A percentile compares a stretch with the other conserved stretches of the same genome.
Conservation (phyloP, 2,797 vertebrate species). For the Argentina silus region DNA sequence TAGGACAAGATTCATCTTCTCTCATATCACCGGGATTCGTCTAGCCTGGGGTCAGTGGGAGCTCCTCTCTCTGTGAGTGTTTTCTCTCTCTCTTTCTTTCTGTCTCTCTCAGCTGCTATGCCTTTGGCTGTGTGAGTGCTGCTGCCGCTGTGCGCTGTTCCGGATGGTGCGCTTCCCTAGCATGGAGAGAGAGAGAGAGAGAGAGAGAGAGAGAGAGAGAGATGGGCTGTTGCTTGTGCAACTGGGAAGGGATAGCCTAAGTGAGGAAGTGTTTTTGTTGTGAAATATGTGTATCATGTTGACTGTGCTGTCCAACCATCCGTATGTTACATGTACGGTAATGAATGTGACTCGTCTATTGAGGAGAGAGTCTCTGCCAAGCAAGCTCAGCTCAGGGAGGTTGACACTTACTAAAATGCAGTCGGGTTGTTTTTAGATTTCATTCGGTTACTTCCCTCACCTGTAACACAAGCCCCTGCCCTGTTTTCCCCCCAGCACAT, state of each 20-base stretch:
- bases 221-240: not conserved
- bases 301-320: not conserved
- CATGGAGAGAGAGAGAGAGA: not conserved
- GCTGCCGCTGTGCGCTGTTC: not conserved
- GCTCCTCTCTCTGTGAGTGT: constrained; percentile 28
- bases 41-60: constrained; percentile 51
- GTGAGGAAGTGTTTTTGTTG: not conserved
- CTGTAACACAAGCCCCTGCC: constrained; percentile 62
- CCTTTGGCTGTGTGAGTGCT: constrained; percentile 22
- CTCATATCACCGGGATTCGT: constrained; percentile 42
- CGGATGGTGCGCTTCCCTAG: not conserved
- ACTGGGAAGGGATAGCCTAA: not conserved
- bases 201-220: constrained; percentile 9
- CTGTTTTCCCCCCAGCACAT: not conserved
- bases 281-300: not conserved
- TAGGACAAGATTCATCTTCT: constrained; percentile 51
- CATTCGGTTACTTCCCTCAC: constrained; percentile 34
- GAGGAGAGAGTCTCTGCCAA: too few species aligned
- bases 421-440: too few species aligned
- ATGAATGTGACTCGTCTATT: too few species aligned
- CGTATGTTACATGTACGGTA: not conserved
- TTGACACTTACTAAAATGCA: too few species aligned
- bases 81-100: constrained; percentile 26
- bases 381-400: too few species aligned
- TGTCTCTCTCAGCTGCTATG: constrained; percentile 12